phyloP scores from a whole-genome alignment of 2,888 invertebrate species.

The Perithous albicinctus region DNA sequence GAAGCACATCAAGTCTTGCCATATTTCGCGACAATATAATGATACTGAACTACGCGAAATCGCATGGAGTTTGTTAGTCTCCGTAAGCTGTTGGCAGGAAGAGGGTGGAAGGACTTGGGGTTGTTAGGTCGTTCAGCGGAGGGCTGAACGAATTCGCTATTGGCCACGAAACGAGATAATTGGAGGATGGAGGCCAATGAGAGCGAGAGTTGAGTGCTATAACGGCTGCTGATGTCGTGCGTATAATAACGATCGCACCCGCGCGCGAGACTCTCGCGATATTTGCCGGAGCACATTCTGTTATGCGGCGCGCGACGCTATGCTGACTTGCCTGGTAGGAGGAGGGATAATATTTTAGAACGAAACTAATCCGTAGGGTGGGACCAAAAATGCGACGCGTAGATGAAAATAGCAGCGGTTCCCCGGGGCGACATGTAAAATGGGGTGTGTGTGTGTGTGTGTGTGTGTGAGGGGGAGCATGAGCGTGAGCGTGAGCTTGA shows the following conservation, averaged over 20 bases:
- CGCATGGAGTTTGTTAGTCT: constrained; percentile 15
- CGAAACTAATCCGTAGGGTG: constrained; percentile 76
- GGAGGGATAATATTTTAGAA: constrained; percentile 73
- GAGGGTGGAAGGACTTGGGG: constrained; percentile 53
- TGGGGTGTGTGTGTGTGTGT: too few species aligned
- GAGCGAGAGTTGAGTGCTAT: constrained; percentile 57
- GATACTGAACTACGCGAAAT: constrained; percentile 36
- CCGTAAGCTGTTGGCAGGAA: constrained; percentile 35
- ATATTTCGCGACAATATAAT: constrained; percentile 35
- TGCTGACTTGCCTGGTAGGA: constrained; percentile 1
- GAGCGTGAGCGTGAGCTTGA: too few species aligned
- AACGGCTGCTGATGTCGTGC: constrained; percentile 53
- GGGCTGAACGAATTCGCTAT: constrained; percentile 67
- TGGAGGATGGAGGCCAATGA: constrained; percentile 67
- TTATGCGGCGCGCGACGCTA: constrained; percentile 26
- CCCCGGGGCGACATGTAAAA: constrained; percentile 66
- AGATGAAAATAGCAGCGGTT: constrained; percentile 68
- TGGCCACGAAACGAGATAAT: constrained; percentile 69
- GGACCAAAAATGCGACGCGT: constrained; percentile 43
- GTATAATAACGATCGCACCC: constrained; percentile 63
- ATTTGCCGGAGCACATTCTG: constrained; percentile 42
- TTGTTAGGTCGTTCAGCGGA: constrained; percentile 53
- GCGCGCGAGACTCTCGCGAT: constrained; percentile 42
- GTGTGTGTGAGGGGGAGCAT: too few species aligned
- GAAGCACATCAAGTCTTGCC: constrained; percentile 20